Percentiles rank a stretch among this genome's conserved stretches.
These are phyloP conservation scores for Rhea americana DNA, from an alignment of 2,113 vertebrate genomes.

Conservation along the genomic window DNA sequence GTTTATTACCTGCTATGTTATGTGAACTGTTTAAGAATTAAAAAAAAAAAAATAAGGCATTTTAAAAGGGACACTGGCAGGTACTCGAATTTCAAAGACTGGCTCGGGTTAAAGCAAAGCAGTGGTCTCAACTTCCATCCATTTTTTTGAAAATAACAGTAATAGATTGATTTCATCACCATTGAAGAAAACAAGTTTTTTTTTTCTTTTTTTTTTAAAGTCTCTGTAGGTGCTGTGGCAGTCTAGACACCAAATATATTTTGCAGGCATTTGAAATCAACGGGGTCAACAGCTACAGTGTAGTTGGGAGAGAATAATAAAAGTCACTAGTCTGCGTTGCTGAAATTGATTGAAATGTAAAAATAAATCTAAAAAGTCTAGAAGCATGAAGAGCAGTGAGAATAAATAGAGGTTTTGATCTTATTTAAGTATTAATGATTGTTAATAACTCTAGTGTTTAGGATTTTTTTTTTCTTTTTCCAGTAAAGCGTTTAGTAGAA, in stretches of 20 bases:
- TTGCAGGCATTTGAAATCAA: constrained; percentile 26
- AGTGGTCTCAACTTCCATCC: constrained; percentile 35
- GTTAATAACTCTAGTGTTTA: background rate
- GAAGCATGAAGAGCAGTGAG: background rate
- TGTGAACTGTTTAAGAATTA: background rate
- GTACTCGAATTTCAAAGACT: constrained; percentile 56
- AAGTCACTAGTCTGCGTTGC: constrained; percentile 4
- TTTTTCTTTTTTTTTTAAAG: background rate
- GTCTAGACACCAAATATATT: constrained; percentile 43
- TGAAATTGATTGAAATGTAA: background rate
- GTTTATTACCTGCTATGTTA: constrained; percentile 41
- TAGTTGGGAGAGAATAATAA: background rate
- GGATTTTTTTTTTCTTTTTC: background rate
- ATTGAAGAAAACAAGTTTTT: constrained; percentile 21
- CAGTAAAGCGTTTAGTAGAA: background rate
- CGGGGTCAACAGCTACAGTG: background rate
- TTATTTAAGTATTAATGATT: background rate
- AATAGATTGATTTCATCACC: constrained; percentile 39
- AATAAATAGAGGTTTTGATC: background rate
- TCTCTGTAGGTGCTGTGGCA: constrained; percentile 2
- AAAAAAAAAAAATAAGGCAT: background rate
- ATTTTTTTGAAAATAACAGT: constrained; percentile 29
- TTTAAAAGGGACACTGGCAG: constrained; percentile 23
- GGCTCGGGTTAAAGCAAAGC: constrained; percentile 54
- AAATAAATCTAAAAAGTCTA: background rate